Conservation (phyloP, 2,888 invertebrate genomes). For the Caenorhabditis japonica region DNA sequence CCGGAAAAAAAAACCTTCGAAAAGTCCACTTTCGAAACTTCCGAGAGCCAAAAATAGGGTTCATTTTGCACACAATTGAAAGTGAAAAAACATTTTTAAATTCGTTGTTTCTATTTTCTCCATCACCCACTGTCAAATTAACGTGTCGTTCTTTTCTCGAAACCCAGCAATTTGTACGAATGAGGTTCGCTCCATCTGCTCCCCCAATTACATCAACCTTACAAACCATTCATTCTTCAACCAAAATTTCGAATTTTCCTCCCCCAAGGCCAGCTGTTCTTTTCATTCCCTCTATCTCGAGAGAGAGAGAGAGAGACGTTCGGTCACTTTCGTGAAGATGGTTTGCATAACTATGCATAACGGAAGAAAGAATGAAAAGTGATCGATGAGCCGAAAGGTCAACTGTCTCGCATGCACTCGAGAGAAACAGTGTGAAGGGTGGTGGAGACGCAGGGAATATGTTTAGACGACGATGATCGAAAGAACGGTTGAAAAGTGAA, state of each 20-base stretch:
- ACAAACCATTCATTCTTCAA: neutral
- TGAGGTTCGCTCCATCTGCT: constrained; percentile 21
- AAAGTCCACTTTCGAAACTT: no score
- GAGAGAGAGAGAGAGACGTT: no score
- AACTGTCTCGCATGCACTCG: constrained; percentile 24
- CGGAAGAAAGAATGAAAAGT: constrained; percentile 31
- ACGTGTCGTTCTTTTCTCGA: neutral
- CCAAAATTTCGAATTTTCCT: constrained; percentile 10
- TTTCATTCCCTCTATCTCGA: constrained; percentile 49
- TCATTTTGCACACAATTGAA: no score
- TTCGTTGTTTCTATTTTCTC: neutral
- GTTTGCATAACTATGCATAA: constrained; percentile 43
- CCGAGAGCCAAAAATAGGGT: no score
- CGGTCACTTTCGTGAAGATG: neutral
- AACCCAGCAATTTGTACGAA: constrained; percentile 19
- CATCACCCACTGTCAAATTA: neutral
- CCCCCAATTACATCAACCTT: constrained; percentile 9
- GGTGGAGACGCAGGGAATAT: constrained; percentile 6
- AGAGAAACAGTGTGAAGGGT: neutral
- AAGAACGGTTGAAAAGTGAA: constrained; percentile 11
- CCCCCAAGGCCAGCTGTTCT: constrained; percentile 27
- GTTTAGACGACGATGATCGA: constrained; percentile 2
- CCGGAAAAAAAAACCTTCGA: no score
- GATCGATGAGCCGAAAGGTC: constrained; percentile 41
- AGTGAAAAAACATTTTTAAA: no score